Evolutionary conservation across 2,797 vertebrate genomes (phyloP), one percentile per base, ranked within the genome.

Genomic region (Peromyscus attwateri): DNA sequence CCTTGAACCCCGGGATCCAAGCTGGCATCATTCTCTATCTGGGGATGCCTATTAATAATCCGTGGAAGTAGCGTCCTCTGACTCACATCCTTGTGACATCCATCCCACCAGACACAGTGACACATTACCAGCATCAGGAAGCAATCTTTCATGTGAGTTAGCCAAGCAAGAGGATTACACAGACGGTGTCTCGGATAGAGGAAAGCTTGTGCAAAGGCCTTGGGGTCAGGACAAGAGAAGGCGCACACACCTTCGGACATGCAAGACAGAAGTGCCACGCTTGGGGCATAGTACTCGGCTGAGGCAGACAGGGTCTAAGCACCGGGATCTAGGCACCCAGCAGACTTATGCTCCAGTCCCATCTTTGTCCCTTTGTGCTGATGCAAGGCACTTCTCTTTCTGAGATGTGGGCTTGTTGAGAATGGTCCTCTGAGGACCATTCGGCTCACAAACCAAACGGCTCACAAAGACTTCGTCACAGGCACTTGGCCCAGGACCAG

Each of bases 31-130:
- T 49, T 29, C 43, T 91, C 92, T 2, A 0, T 27, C 62, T n/a
- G 19, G 52, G 27, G 46, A n/a, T 64, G 52, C 83, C 46, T 4
- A 6, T 25, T 52, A 40, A 80, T 75, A 75, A 60, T 12, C 64
- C 12, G 52, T 76, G 81, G 81, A 96, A 80, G 60, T 40, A 34
- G 55, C 66, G 52, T 29, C 87, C 68, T 70, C 84, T 97, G 96
- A 96, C 89, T 95, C 97, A 97, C 2, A 1, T 0, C 68, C 96
- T 82, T 12, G 27, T 96, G 97, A 92, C 73, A 66, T 34, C 49
- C 0, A 6, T 37, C 21, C 87, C 27, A 12, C 88, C 92, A 71
- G 89, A 87, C 49, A 4, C 0, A 0, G 64, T 57, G 87, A 95
- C 76, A 81, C 84, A 6, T 52, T 79, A 29, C 81, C 60, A 5